Percentiles rank a stretch among this genome's conserved stretches.
phyloP scores from a whole-genome alignment of 2,113 vertebrate species.

The Vulpes ferrilata region DNA sequence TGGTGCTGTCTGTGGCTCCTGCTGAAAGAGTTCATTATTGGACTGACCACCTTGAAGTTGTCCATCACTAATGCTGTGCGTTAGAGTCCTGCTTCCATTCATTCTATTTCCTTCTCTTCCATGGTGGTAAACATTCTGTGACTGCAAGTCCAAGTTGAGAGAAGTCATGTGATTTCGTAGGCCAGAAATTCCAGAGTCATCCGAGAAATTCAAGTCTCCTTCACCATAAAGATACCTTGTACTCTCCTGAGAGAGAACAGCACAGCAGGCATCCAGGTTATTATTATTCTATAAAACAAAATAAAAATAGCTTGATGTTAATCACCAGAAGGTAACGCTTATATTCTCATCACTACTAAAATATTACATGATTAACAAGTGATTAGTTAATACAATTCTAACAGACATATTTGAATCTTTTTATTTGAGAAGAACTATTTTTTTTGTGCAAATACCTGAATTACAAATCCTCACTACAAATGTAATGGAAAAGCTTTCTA shows the following conservation, averaged over 20 bases:
- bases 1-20: conserved; percentile 95
- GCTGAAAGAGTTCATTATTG: conserved; percentile 93
- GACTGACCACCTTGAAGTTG: conserved; percentile 94
- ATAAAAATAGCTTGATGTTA: conserved; percentile 80
- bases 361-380: conserved; percentile 52
- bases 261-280: conserved; percentile 98
- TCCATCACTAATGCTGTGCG: conserved; percentile 97
- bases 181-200: conserved; percentile 93
- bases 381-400: conserved; percentile 18
- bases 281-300: conserved; percentile 95
- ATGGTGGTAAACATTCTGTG: conserved; percentile 95
- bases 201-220: conserved; percentile 93
- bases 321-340: conserved; percentile 54
- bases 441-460: conserved; percentile 33
- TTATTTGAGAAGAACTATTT: conserved; percentile 45
- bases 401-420: conserved; percentile 19
- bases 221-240: conserved; percentile 97
- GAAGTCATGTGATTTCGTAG: conserved; percentile 99
- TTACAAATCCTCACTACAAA: conserved; percentile 55
- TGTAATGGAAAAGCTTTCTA: conserved; percentile 58
- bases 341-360: background rate
- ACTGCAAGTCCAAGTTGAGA: conserved; percentile 97
- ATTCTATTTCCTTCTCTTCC: conserved; percentile 95
- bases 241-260: conserved; percentile 97
- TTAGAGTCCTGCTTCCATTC: conserved; percentile 97